Evolutionary conservation across 2,888 invertebrate species (phyloP), one percentile per base, ranked within the genome.

Genomic region (Idaea aversata): DNA sequence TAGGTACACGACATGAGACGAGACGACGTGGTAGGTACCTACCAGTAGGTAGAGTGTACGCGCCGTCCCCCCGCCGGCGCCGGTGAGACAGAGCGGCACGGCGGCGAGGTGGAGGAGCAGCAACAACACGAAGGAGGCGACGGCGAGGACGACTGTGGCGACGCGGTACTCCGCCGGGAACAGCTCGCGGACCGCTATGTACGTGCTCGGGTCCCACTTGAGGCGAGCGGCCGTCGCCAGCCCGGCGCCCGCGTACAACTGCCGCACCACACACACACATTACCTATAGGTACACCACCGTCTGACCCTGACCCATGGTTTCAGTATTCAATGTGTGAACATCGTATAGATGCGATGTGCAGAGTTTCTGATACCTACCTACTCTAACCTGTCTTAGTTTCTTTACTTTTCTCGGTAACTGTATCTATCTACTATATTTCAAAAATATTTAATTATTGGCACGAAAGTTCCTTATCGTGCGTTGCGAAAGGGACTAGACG

Each of bases 191-290:
- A 83, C 61, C 75, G 71, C 74, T 69, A 84, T 69, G 82, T 91
- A 91, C 75, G 85, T 79, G 76, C 77, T 83, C 59, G 91, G 90
- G 81, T 91, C 91, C 90, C 90, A 90, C 80, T 82, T 82, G 59
- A 91, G 83, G 15, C 91, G 89, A 77, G 88, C 90, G 71, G 85
- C 85, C 71, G 84, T 79, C 72, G 80, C 80, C 74, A 90, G 77
- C 58, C 76, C 79, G 59, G 85, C 90, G 65, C 92, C 91, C 59
- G 79, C 84, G 77, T 74, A 74, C 76, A 83, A 15, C 86, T 86
- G 74, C 61, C 62, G 25, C 61, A 66, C 62, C 34, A 59, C 57
- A 34, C 61, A 59, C 6, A 61, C 59, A 63, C 34, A 59, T 25
- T n/a, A n/a, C n/a, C n/a, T n/a, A n/a, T n/a, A n/a, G n/a, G n/a